phyloP scores from a whole-genome alignment of 2,797 vertebrate genomes.

The Dryobates pubescens region DNA sequence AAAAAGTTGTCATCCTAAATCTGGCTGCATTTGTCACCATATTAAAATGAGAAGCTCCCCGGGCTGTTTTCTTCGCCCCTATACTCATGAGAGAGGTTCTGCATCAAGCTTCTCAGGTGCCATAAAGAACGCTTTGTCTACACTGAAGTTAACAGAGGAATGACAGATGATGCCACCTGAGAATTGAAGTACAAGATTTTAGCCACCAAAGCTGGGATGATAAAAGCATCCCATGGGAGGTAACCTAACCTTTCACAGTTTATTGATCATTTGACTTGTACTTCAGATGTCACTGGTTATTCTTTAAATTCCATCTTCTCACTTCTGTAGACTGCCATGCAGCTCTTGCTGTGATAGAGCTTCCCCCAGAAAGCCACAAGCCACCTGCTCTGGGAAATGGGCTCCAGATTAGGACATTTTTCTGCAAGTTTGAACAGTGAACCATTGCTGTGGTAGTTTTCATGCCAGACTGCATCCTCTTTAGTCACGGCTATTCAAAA shows the following conservation, averaged over 20 bases:
- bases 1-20: neutral
- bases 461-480: neutral
- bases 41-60: neutral
- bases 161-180: conserved; percentile 3
- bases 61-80: neutral
- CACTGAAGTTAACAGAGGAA: neutral
- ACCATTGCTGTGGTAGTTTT: neutral
- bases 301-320: neutral
- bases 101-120: conserved; percentile 8
- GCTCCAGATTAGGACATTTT: neutral
- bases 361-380: neutral
- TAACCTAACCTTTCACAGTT: conserved; percentile 26
- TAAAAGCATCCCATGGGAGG: conserved; percentile 19
- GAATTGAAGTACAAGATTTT: conserved; percentile 6
- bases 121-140: neutral
- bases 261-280: conserved; percentile 30
- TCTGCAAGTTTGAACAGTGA: neutral
- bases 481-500: neutral
- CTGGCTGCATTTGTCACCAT: neutral
- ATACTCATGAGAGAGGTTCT: neutral
- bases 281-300: neutral
- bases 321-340: accelerated
- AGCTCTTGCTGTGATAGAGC: neutral
- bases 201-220: conserved; percentile 11
- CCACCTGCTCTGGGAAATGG: accelerated